A percentile compares a stretch with the other conserved stretches of the same genome.
These are phyloP conservation scores for Oenanthe melanoleuca DNA, from an alignment of 2,113 vertebrate species.

Conservation along the genomic window DNA sequence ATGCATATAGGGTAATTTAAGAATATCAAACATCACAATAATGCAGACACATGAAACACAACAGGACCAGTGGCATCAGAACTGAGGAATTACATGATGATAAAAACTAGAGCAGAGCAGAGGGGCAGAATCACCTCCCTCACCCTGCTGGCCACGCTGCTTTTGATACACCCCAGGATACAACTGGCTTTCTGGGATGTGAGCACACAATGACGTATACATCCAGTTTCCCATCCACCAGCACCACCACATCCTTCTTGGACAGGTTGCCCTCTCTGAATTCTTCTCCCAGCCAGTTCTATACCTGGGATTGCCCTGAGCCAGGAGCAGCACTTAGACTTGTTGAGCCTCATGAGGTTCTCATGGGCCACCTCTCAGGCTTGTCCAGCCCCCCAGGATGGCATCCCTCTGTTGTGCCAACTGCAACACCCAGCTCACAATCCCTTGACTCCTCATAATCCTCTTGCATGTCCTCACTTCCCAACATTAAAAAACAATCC, in stretches of 20 bases:
- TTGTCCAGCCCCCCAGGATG: background rate
- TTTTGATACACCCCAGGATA: background rate
- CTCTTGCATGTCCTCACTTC: background rate
- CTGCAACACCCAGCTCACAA: background rate
- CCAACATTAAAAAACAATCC: background rate
- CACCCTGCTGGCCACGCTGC: accelerated
- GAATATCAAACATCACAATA: background rate
- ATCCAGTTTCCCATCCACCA: background rate
- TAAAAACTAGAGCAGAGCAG: background rate
- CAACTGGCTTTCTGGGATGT: background rate
- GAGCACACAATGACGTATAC: too few species aligned
- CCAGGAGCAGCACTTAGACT: background rate
- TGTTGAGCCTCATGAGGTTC: background rate
- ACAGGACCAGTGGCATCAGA: background rate
- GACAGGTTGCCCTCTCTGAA: background rate
- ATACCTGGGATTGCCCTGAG: background rate
- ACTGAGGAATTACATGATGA: background rate
- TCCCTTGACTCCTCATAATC: background rate
- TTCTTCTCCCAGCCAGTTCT: background rate
- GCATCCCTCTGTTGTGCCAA: background rate
- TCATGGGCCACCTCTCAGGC: background rate
- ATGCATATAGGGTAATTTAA: background rate
- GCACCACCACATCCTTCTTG: background rate
- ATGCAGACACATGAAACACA: background rate
- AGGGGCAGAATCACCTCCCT: background rate